Percentiles rank a stretch among this genome's conserved stretches.
phyloP scores from a whole-genome alignment of 2,113 vertebrate genomes.

The Corynorhinus townsendii region DNA sequence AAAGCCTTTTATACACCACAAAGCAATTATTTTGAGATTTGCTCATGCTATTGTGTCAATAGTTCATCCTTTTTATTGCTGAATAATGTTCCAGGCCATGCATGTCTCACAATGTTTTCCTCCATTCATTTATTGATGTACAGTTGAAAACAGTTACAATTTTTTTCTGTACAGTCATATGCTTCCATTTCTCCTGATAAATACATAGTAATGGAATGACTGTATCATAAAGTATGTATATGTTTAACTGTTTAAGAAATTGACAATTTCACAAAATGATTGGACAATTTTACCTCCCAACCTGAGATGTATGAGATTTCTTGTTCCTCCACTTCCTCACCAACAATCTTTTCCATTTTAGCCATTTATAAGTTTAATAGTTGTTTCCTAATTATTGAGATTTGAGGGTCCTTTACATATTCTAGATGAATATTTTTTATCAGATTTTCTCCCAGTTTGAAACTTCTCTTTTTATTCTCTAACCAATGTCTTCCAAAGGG shows the following conservation, averaged over 20 bases:
- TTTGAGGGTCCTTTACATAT: neutral
- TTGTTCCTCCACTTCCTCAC: neutral
- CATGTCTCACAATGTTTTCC: no score
- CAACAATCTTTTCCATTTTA: neutral
- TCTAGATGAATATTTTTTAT: neutral
- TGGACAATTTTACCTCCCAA: neutral
- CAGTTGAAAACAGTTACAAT: neutral
- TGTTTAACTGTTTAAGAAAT: neutral
- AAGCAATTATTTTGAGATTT: neutral
- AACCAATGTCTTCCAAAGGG: neutral
- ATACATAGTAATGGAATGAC: neutral
- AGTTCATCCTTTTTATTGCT: neutral
- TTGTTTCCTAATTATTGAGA: neutral
- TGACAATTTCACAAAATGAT: neutral
- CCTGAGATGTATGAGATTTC: neutral
- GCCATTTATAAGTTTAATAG: neutral
- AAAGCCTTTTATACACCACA: neutral
- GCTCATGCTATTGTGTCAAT: neutral
- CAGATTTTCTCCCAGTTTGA: neutral
- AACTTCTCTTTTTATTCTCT: neutral
- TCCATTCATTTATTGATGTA: neutral
- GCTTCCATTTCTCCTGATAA: neutral
- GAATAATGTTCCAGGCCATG: neutral
- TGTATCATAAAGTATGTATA: neutral
- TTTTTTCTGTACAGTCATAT: neutral